Percentiles rank a stretch among this genome's conserved stretches.
Conservation (phyloP, 2,888 invertebrate genomes). For the Hypolimnas misippus region DNA sequence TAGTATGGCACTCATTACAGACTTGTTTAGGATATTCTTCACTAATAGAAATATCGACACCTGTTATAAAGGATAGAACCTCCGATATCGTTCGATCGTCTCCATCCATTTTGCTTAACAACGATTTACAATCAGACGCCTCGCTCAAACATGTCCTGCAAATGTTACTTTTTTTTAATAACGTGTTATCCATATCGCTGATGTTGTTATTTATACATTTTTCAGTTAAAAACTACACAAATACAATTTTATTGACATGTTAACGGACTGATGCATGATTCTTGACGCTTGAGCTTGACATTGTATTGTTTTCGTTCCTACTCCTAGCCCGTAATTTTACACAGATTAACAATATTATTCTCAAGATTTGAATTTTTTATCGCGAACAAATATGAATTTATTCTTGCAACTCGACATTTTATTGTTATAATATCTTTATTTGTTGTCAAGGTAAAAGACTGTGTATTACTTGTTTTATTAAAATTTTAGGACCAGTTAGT, state of each 20-base stretch:
- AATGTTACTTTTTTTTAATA: slow-evolving; percentile 48
- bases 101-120: slow-evolving; percentile 55
- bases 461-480: too few relatives aligned
- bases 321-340: too few relatives aligned
- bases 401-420: too few relatives aligned
- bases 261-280: background rate
- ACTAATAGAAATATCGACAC: slow-evolving; percentile 57
- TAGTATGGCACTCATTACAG: slow-evolving; percentile 62
- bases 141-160: slow-evolving; percentile 66
- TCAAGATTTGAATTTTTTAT: too few relatives aligned
- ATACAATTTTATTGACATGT: background rate
- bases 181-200: slow-evolving; percentile 30
- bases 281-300: background rate
- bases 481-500: too few relatives aligned
- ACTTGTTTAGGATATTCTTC: slow-evolving; percentile 67
- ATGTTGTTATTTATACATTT: background rate
- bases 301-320: too few relatives aligned
- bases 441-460: too few relatives aligned
- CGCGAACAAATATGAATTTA: too few relatives aligned
- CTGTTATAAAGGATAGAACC: slow-evolving; percentile 58
- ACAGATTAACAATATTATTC: too few relatives aligned
- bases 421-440: too few relatives aligned
- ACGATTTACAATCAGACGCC: slow-evolving; percentile 55
- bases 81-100: slow-evolving; percentile 57
- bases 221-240: background rate